phyloP scores from a whole-genome alignment of 2,113 vertebrate species.

The Dicerorhinus sumatrensis region DNA sequence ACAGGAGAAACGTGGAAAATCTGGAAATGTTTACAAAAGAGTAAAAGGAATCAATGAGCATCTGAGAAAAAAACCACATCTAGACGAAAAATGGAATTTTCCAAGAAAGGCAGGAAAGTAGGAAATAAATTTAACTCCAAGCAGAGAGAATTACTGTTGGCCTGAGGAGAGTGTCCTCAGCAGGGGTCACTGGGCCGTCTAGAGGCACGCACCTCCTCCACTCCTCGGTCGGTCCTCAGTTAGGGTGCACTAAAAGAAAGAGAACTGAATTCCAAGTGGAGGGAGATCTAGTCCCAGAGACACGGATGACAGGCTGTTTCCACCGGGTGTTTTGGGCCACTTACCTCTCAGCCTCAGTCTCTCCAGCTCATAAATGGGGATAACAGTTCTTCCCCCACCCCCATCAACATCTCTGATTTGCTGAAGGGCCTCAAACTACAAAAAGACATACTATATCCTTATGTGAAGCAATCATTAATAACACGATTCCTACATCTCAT shows the following conservation, averaged over 20 bases:
- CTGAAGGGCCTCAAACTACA: not conserved
- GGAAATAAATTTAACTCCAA: not conserved
- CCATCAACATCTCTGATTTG: not conserved
- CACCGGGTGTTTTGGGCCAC: not conserved
- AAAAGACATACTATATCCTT: not conserved
- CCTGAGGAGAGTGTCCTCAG: not conserved
- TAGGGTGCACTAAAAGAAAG: not conserved
- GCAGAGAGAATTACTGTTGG: not conserved
- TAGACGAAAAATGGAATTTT: slow-evolving; percentile 22
- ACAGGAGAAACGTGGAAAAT: not conserved
- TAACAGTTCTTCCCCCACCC: not conserved
- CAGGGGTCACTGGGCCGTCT: not conserved
- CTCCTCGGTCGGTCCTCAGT: not conserved
- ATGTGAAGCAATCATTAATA: not conserved
- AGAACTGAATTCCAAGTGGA: not conserved
- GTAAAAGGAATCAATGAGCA: not conserved
- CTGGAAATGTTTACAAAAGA: slow-evolving; percentile 3
- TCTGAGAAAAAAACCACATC: not conserved
- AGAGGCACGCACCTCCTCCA: no score
- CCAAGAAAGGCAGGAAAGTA: slow-evolving; percentile 30
- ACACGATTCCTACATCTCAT: not conserved
- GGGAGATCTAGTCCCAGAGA: not conserved
- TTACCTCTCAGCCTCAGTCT: not conserved
- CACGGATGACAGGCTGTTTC: not conserved
- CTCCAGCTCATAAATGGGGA: not conserved